Conservation (phyloP, 2,113 vertebrate genomes). For the Aspidoscelis tigris region DNA sequence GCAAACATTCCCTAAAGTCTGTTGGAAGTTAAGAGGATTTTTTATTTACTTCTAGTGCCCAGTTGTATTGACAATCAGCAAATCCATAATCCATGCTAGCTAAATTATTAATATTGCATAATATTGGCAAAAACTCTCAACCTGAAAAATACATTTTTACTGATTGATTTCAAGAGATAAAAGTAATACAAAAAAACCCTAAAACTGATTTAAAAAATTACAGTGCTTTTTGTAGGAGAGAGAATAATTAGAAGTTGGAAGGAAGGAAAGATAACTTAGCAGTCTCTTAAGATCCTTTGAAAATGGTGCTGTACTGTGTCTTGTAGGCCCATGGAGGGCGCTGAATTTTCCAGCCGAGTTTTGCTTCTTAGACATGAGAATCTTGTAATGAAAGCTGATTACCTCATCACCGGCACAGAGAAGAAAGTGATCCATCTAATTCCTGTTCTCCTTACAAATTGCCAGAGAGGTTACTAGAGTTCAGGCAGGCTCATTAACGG, state of each 20-base stretch:
- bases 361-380: conserved; percentile 65
- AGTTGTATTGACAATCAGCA: not conserved
- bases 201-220: not conserved
- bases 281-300: conserved; percentile 49
- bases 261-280: conserved; percentile 56
- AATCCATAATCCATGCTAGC: not conserved
- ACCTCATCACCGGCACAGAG: conserved; percentile 62
- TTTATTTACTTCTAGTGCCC: not conserved
- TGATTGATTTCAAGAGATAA: too few relatives aligned
- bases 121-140: not conserved
- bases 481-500: conserved; percentile 72
- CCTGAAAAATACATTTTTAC: too few relatives aligned
- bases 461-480: conserved; percentile 79
- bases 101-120: not conserved
- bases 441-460: conserved; percentile 69
- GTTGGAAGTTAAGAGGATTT: not conserved
- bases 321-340: conserved; percentile 26
- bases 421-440: conserved; percentile 68
- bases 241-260: too few relatives aligned
- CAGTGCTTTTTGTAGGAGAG: too few relatives aligned
- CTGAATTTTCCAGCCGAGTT: conserved; percentile 44
- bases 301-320: conserved; percentile 27
- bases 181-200: not conserved
- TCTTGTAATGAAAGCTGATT: conserved; percentile 67
- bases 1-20: too few relatives aligned